A percentile compares a stretch with the other conserved stretches of the same genome.
phyloP scores from a whole-genome alignment of 2,797 vertebrate species.

The Basileuterus tristriatus region DNA sequence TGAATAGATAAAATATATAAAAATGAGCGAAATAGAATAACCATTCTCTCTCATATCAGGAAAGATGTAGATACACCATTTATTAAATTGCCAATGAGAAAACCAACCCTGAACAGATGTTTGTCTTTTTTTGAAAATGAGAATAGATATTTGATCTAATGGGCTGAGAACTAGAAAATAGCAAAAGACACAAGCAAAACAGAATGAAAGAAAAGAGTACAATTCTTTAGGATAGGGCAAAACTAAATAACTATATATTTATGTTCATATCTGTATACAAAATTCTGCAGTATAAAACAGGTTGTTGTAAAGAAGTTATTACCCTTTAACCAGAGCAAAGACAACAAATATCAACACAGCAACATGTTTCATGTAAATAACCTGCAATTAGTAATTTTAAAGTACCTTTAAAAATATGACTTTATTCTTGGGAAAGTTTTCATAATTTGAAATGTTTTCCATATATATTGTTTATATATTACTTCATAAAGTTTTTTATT shows the following conservation, averaged over 20 bases:
- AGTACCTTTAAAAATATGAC: not conserved
- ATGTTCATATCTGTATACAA: not conserved
- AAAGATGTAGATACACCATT: not conserved
- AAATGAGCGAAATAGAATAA: not conserved
- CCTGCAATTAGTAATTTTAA: not conserved
- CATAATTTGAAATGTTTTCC: not conserved
- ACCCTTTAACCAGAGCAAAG: not conserved
- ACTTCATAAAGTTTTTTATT: not conserved
- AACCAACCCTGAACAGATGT: not conserved
- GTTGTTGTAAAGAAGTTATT: not conserved
- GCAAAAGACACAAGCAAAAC: not conserved
- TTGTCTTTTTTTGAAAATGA: not conserved
- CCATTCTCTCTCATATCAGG: not conserved
- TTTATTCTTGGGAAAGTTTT: not conserved
- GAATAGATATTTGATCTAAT: not conserved
- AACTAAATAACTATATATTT: not conserved
- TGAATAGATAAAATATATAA: not conserved
- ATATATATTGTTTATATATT: not conserved
- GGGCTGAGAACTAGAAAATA: not conserved
- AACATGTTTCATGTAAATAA: not conserved
- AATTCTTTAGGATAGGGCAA: not conserved
- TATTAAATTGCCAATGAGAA: not conserved
- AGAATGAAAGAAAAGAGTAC: not conserved
- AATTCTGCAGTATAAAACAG: not conserved
- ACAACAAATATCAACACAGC: not conserved